Percentiles rank a stretch among this genome's conserved stretches.
phyloP scores from a whole-genome alignment of 2,113 vertebrate genomes.

The Onychostruthus taczanowskii region DNA sequence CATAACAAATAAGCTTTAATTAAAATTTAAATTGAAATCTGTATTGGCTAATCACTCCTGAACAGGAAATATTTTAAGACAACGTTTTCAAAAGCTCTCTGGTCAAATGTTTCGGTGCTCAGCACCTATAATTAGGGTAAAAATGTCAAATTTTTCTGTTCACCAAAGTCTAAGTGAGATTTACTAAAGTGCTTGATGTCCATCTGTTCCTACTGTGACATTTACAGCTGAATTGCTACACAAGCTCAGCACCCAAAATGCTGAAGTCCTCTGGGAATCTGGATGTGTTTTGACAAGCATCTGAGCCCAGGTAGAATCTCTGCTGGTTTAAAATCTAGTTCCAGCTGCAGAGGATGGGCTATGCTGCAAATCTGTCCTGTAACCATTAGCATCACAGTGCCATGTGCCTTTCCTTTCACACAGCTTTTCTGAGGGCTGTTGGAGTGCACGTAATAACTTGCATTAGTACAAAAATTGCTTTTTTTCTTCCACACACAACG shows the following conservation, averaged over 20 bases:
- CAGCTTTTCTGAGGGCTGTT: neutral
- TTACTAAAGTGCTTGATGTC: neutral
- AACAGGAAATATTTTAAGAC: constrained; percentile 1
- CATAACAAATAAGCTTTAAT: constrained; percentile 74
- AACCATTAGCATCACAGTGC: neutral
- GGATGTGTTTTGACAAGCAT: neutral
- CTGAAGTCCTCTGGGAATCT: neutral
- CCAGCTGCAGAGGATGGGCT: neutral
- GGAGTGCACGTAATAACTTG: neutral
- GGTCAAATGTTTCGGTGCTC: neutral
- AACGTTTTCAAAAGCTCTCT: constrained; percentile 14
- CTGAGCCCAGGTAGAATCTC: neutral
- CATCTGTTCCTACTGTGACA: constrained; percentile 13
- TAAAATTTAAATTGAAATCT: constrained; percentile 65
- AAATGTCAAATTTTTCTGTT: neutral
- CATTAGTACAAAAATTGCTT: neutral
- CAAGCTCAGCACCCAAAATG: neutral
- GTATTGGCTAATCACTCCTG: constrained; percentile 18
- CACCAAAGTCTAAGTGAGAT: neutral
- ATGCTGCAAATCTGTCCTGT: neutral
- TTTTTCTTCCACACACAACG: neutral
- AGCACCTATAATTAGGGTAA: constrained; percentile 20
- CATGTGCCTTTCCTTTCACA: neutral
- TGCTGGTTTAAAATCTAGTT: neutral
- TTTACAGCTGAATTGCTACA: constrained; percentile 20